Percentiles rank a stretch among this genome's conserved stretches.
phyloP scores from a whole-genome alignment of 1,140 invertebrate genomes.

The Hetaerina americana region DNA sequence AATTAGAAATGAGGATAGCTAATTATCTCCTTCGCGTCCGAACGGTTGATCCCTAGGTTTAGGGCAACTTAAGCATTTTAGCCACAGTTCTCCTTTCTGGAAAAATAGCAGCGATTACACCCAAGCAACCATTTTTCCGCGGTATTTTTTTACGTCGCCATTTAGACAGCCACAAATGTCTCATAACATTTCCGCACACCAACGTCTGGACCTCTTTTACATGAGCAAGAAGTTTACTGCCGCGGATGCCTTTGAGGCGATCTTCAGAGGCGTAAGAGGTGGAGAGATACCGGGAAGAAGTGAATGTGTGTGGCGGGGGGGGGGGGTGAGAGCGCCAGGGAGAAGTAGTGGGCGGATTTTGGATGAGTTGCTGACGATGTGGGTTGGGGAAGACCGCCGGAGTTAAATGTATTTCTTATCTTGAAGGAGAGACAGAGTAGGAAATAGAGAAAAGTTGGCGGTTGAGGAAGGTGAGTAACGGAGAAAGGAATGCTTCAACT shows the following conservation, averaged over 20 bases:
- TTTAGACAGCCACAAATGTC: not conserved
- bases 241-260: not conserved
- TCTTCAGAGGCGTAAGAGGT: not conserved
- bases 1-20: no score
- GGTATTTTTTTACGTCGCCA: not conserved
- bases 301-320: not conserved
- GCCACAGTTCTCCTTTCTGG: no score
- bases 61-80: no score
- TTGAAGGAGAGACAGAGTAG: no score
- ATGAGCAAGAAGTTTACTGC: not conserved
- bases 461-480: no score
- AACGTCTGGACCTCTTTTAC: not conserved
- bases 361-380: no score
- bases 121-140: not conserved
- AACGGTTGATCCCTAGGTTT: no score
- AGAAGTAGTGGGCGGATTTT: not conserved
- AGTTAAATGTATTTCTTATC: no score
- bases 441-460: no score
- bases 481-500: no score
- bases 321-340: not conserved
- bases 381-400: no score
- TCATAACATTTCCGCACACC: not conserved
- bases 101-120: not conserved
- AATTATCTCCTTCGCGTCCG: no score
- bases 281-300: not conserved